phyloP scores from a whole-genome alignment of 2,113 vertebrate genomes.

The Carassius carassius region DNA sequence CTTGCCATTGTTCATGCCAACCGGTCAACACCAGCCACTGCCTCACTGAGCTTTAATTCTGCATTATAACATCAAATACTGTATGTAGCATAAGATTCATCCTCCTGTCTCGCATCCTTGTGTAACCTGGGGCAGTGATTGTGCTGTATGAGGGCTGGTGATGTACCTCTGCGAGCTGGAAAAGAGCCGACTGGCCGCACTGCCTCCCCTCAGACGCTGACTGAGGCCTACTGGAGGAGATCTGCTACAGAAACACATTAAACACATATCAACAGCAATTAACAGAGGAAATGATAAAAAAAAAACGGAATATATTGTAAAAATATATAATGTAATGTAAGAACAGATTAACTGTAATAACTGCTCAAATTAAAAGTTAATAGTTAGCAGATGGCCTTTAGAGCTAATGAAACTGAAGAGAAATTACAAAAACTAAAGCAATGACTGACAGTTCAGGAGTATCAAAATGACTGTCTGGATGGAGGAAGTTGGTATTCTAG shows the following conservation, averaged over 20 bases:
- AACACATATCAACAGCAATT: neutral
- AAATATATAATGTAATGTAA: no score
- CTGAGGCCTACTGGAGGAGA: slow-evolving; percentile 78
- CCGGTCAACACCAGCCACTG: slow-evolving; percentile 30
- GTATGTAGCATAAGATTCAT: neutral
- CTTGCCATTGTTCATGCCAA: slow-evolving; percentile 2
- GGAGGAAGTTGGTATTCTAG: neutral
- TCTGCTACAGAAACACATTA: slow-evolving; percentile 57
- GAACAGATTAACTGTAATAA: neutral
- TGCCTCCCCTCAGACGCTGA: slow-evolving; percentile 78
- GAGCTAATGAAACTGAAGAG: neutral
- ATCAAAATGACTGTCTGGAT: neutral
- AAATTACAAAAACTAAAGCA: neutral
- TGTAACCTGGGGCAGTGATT: neutral
- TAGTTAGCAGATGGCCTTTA: neutral
- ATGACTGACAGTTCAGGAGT: neutral
- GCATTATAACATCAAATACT: neutral
- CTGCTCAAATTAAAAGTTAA: neutral
- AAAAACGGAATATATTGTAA: neutral
- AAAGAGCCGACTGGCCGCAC: slow-evolving; percentile 84
- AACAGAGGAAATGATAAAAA: neutral
- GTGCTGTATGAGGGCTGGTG: neutral
- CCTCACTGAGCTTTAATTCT: slow-evolving; percentile 10
- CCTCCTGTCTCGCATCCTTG: neutral
- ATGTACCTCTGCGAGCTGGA: slow-evolving; percentile 87